phyloP scores from a whole-genome alignment of 2,113 vertebrate species.

The Labrus mixtus region DNA sequence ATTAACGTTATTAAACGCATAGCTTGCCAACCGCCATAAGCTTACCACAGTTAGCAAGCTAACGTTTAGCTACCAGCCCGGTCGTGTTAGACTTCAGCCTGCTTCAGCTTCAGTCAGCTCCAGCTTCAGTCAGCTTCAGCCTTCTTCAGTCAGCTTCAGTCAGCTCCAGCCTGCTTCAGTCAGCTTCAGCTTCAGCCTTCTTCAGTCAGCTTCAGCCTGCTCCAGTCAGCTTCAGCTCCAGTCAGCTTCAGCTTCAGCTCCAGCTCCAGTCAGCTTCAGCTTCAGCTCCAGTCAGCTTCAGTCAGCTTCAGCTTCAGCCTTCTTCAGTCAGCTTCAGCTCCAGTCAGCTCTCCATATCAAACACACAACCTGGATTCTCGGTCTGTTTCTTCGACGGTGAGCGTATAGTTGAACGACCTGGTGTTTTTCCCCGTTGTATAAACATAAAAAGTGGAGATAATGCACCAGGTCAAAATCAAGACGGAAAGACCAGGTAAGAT shows the following conservation, averaged over 20 bases:
- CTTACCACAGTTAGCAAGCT: slow-evolving; percentile 21
- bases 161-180: not conserved
- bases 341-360: not conserved
- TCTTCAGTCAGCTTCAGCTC: no score
- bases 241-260: no score
- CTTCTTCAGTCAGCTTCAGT: no score
- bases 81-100: no score
- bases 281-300: no score
- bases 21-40: slow-evolving; percentile 15
- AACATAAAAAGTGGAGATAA: slow-evolving; percentile 7
- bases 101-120: not conserved
- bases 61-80: slow-evolving; percentile 17
- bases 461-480: slow-evolving; percentile 88
- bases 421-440: not conserved
- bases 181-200: no score
- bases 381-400: not conserved
- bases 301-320: no score
- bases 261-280: no score
- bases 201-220: no score
- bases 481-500: slow-evolving; percentile 85
- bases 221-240: no score
- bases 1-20: slow-evolving; percentile 8
- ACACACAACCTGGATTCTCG: not conserved
- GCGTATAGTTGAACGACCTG: not conserved
- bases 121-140: not conserved